Evolutionary conservation across 2,888 invertebrate genomes (phyloP), one percentile per base, ranked within the genome.

Genomic region (Ditula angustiorana): DNA sequence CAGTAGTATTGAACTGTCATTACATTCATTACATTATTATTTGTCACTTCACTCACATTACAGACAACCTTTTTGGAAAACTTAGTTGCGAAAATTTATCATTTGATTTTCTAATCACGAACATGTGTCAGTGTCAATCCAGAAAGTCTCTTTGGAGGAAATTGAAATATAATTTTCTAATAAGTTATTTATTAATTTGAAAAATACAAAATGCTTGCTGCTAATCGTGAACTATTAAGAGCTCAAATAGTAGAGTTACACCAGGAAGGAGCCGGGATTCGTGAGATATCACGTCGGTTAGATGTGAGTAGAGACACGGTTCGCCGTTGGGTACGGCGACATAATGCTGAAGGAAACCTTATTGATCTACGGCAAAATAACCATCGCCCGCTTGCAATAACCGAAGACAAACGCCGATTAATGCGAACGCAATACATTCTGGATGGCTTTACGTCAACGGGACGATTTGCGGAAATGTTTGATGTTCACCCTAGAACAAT

Each of bases 241-340:
- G 28, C 11, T 28, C 50, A 50, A 50, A 50, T 30, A 19, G 30
- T 30, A 13, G 30, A 50, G 8, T 50, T 30, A 8, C 19, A 50
- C 30, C 28, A 50, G 19, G 28, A 50, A 50, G n/a, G 50, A 21
- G 16, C 16, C 16, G 50, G 30, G 28, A 50, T 50, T 50, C 47
- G 26, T 26, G 47, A 26, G 5, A 49, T 49, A 49, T 13, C 26
- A 49, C 47, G 47, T 46, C 23, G 26, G 24, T 47, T 47, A 26
- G 24, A 21, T 16, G 37, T 37, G 37, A 37, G 16, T 13, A 37
- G 37, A 13, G 16, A 37, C 3, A 13, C 13, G 2, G 37, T 37
- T 37, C 37, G 37, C 7, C 16, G 37, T 37, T 37, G 37, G 37
- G 37, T 37, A n/a, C 37, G 37, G 37, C 37, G 37, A 37, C 13